Conservation (phyloP, 2,113 vertebrate genomes). For the Anguilla rostrata region DNA sequence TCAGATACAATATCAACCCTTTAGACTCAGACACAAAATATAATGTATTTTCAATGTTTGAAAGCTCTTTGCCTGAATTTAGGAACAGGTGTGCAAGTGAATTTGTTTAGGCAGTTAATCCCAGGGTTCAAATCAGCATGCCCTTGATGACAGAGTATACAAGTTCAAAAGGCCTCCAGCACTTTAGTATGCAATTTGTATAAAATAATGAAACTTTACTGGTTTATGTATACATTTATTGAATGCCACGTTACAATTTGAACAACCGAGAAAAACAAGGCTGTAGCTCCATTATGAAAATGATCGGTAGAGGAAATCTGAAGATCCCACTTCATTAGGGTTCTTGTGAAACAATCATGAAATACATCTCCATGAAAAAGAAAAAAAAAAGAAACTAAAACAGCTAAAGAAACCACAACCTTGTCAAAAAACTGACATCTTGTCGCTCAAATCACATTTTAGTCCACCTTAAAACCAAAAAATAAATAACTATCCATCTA, state of each 20-base stretch:
- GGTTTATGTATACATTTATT: slow-evolving; percentile 57
- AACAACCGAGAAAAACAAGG: not conserved
- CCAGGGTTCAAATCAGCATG: too few relatives aligned
- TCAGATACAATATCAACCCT: too few relatives aligned
- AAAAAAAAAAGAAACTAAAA: slow-evolving; percentile 28
- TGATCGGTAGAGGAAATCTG: slow-evolving; percentile 8
- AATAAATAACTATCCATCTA: slow-evolving; percentile 39
- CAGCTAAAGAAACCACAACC: slow-evolving; percentile 25
- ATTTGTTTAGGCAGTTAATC: too few relatives aligned
- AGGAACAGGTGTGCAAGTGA: too few relatives aligned
- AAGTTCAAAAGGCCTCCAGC: too few relatives aligned
- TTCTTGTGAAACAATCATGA: slow-evolving; percentile 12
- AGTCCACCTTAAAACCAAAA: slow-evolving; percentile 38
- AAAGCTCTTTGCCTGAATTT: too few relatives aligned
- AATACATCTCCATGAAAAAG: slow-evolving; percentile 25
- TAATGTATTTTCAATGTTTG: too few relatives aligned
- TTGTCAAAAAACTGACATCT: not conserved
- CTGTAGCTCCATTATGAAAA: not conserved
- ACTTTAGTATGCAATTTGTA: not conserved
- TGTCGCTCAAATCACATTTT: not conserved
- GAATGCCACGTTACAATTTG: slow-evolving; percentile 25
- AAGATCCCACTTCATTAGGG: slow-evolving; percentile 37
- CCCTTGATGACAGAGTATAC: too few relatives aligned
- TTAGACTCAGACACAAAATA: too few relatives aligned
- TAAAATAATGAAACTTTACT: not conserved